Base-by-base conservation (phyloP, 1,140 invertebrate species). In the Meloidogyne hapla region DNA sequence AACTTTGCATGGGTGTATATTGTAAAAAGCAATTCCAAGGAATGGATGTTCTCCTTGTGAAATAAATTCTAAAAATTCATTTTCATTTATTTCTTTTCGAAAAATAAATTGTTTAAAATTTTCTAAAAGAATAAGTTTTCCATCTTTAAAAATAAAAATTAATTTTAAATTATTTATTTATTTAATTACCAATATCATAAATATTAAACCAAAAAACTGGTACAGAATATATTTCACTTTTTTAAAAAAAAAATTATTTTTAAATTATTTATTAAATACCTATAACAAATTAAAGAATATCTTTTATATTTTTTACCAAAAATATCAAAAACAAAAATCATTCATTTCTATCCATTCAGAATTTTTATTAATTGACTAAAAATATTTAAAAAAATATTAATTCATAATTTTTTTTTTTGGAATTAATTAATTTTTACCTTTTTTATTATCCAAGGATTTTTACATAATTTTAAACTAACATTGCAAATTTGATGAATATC, bases 11-110 rank as follows among this genome's bases (percentile, higher is more conserved):
- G 81, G 81, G 72, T 82, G 82, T 10, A 82, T 23, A 73, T 82
- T 84, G 62, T 84, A 82, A 66, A 84, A 82, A 38, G 82, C 82
- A 28, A 83, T 81, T 33, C 81, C 81, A 45, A 71, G 66, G 48
- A 74, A 23, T 25, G 81, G 81, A 65, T 82, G 81, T 21, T 82
- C 81, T 40, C 84, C 84, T 75, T 81, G 80, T 9, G 80, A 83
- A 9, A 81, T 77, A n/a, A 77, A 75, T 62, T 81, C 71, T 40
- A 82, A 42, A 15, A 74, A 40, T 33, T 38, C 13, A 13, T 21
- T 56, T 10, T 26, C 15, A 48, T 25, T 42, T 48, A n/a, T 28
- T 38, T 40, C 25, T 64, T 48, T 38, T 64, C 42, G 33, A 15
- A 45, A 25, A 21, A 69, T 21, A 78, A 69, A 79, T n/a, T 62